These are phyloP conservation scores for Neodiprion lecontei DNA, from an alignment of 1,140 invertebrate species.

Conservation along the genomic window DNA sequence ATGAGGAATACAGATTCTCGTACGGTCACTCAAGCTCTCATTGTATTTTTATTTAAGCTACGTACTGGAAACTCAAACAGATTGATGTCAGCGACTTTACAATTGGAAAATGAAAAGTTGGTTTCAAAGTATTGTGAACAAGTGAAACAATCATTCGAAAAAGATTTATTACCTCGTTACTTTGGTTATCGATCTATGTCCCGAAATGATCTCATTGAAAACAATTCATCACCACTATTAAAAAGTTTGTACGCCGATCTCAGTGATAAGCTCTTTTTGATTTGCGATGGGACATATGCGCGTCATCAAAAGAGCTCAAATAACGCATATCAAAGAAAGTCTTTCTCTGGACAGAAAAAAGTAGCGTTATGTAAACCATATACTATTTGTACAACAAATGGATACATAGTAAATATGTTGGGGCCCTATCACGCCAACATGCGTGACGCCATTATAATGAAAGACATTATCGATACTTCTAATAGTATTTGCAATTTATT, in stretches of 20 bases:
- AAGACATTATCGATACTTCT: neutral
- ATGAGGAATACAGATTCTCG: conserved; percentile 28
- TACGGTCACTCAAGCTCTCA: conserved; percentile 22
- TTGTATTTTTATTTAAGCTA: conserved; percentile 27
- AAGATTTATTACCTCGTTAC: conserved; percentile 15
- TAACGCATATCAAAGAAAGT: neutral
- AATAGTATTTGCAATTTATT: conserved; percentile 1
- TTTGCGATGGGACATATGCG: conserved; percentile 15
- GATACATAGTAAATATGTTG: conserved; percentile 25
- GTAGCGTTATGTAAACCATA: conserved; percentile 26
- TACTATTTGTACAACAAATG: conserved; percentile 15
- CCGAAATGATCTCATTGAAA: neutral
- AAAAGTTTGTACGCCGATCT: conserved; percentile 12
- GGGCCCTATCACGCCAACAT: conserved; percentile 29
- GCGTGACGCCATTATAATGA: conserved; percentile 32
- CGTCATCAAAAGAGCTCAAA: conserved; percentile 6
- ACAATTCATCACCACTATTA: neutral
- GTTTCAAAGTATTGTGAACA: conserved; percentile 16
- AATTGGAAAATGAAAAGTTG: conserved; percentile 17
- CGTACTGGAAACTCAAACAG: conserved; percentile 26
- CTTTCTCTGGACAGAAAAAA: conserved; percentile 29
- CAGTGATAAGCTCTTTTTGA: conserved; percentile 11
- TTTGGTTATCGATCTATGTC: neutral
- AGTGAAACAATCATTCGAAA: conserved; percentile 21
- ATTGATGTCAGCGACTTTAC: conserved; percentile 21